Percentiles rank a stretch among this genome's conserved stretches.
Evolutionary conservation across 1,140 invertebrate genomes (phyloP).

Genomic region (Oryctes rhinoceros): DNA sequence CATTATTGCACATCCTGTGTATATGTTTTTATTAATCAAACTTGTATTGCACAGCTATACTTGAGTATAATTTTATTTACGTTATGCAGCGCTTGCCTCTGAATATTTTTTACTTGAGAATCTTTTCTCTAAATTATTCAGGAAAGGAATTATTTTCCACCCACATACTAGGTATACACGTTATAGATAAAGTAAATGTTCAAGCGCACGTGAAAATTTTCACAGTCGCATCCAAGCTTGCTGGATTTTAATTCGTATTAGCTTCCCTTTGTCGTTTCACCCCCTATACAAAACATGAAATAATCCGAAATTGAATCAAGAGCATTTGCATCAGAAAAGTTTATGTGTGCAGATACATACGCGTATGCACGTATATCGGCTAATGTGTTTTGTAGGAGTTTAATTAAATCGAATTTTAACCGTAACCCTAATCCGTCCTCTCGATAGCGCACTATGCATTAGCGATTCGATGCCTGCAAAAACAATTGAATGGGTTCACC

Average conservation of each 20-base stretch:
- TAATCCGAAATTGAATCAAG: slow-evolving; percentile 13
- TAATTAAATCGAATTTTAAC: slow-evolving; percentile 33
- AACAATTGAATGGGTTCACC: slow-evolving; percentile 31
- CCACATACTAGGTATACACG: too few species aligned
- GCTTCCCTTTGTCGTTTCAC: background rate
- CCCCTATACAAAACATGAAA: background rate
- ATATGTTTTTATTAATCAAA: too few species aligned
- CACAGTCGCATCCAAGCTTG: background rate
- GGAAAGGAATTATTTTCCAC: too few species aligned
- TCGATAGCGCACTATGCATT: slow-evolving; percentile 23
- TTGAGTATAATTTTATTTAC: too few species aligned
- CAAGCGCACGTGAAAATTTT: background rate
- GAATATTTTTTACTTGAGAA: too few species aligned
- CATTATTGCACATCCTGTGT: too few species aligned
- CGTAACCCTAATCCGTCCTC: slow-evolving; percentile 13
- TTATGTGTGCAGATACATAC: background rate
- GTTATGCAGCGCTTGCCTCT: too few species aligned
- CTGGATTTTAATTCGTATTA: slow-evolving; percentile 1
- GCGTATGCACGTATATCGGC: background rate
- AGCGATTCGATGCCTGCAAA: slow-evolving; percentile 21
- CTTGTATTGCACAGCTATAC: too few species aligned
- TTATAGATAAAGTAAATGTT: too few species aligned
- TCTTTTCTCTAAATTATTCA: too few species aligned
- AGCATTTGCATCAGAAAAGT: slow-evolving; percentile 18
- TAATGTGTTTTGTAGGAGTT: slow-evolving; percentile 29